Evolutionary conservation across 2,888 invertebrate genomes (phyloP).

Genomic region (Arrhopalites spinosus): DNA sequence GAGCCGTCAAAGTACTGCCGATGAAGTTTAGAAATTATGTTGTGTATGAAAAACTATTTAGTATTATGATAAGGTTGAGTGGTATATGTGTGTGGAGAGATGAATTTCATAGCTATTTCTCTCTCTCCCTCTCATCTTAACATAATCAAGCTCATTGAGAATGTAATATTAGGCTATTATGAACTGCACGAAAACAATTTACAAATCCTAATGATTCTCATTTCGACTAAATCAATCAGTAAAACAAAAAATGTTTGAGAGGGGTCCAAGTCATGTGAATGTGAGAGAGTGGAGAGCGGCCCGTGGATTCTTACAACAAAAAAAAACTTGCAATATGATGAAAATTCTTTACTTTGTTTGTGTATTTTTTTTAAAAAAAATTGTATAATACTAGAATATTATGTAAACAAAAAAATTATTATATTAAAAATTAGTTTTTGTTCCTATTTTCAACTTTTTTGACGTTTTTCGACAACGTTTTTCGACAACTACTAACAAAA

Average conservation of each 20-base stretch:
- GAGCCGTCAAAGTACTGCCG: too few relatives aligned
- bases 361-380: neutral
- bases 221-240: conserved; percentile 30
- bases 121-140: neutral
- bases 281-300: too few relatives aligned
- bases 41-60: too few relatives aligned
- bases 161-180: conserved; percentile 30
- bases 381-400: neutral
- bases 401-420: too few relatives aligned
- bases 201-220: conserved; percentile 35
- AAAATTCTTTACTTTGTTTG: neutral
- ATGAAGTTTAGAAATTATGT: too few relatives aligned
- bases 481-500: too few relatives aligned
- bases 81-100: too few relatives aligned
- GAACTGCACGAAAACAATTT: conserved; percentile 37
- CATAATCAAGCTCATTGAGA: conserved; percentile 25
- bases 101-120: neutral
- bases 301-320: neutral
- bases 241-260: neutral
- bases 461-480: too few relatives aligned
- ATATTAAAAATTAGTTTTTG: too few relatives aligned
- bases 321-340: neutral
- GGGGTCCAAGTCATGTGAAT: too few relatives aligned
- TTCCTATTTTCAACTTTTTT: too few relatives aligned
- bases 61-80: too few relatives aligned